Conservation (phyloP, 2,113 vertebrate species). For the Quiscalus mexicanus region DNA sequence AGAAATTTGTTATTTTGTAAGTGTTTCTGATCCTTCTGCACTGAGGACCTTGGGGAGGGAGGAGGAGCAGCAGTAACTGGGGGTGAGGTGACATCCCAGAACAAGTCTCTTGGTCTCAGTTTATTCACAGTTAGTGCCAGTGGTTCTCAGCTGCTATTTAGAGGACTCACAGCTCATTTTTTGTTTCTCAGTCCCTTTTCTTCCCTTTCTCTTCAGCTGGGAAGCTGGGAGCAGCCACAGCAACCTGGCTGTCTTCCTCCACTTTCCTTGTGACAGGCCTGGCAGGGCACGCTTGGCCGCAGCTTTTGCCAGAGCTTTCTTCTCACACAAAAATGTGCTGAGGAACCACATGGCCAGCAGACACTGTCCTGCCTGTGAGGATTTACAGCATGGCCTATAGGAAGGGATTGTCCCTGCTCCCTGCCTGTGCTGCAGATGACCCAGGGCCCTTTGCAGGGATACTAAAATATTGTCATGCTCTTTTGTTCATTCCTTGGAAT, state of each 20-base stretch:
- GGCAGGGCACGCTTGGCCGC: neutral
- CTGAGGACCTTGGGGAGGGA: neutral
- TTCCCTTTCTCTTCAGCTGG: neutral
- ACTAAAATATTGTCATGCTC: neutral
- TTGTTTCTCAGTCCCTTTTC: neutral
- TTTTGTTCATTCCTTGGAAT: neutral
- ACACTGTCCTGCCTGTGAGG: rapidly evolving
- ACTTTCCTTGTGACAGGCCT: neutral
- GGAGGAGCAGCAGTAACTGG: neutral
- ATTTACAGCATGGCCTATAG: neutral
- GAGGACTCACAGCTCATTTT: neutral
- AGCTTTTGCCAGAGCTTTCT: conserved; percentile 9
- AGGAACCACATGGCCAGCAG: neutral
- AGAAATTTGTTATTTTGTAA: neutral
- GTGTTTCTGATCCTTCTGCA: neutral
- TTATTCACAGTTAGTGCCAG: neutral
- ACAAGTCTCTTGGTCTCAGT: neutral
- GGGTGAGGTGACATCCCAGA: neutral
- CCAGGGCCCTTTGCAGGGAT: neutral
- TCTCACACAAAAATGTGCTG: neutral
- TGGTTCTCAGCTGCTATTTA: neutral
- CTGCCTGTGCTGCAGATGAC: neutral
- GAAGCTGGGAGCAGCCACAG: neutral
- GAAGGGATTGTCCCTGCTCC: neutral
- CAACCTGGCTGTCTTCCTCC: conserved; percentile 13